Conservation (phyloP, 2,113 vertebrate species). For the Alosa alosa region DNA sequence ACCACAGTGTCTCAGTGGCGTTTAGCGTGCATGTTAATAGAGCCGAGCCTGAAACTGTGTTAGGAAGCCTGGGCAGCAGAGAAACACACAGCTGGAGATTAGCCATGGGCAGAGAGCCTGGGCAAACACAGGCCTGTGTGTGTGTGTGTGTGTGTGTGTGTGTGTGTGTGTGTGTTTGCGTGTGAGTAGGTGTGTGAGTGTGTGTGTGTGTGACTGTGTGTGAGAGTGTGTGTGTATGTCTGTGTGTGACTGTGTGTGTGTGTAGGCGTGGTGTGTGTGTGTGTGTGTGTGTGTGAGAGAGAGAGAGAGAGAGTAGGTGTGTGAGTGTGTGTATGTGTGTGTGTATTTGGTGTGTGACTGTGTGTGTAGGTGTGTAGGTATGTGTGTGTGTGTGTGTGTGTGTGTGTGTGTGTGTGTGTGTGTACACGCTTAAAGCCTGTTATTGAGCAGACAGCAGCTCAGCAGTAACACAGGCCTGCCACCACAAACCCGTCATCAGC, state of each 20-base stretch:
- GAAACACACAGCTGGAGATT: neutral
- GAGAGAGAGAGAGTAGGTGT: too few relatives aligned
- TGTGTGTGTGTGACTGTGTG: too few relatives aligned
- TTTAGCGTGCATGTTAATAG: neutral
- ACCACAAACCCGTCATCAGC: too few relatives aligned
- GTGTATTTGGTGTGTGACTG: too few relatives aligned
- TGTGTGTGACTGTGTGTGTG: too few relatives aligned
- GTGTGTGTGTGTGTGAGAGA: too few relatives aligned
- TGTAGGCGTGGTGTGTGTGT: too few relatives aligned
- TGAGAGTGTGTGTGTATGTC: too few relatives aligned
- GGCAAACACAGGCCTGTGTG: neutral
- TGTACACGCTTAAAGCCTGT: neutral
- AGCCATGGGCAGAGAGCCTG: neutral
- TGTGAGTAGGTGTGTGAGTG: too few relatives aligned
- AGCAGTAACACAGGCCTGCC: neutral
- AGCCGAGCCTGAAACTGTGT: neutral
- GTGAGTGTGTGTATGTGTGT: too few relatives aligned
- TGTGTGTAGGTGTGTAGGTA: too few relatives aligned
- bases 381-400: neutral
- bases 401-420: neutral
- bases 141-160: neutral
- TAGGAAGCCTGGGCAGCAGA: neutral
- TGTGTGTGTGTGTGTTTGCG: too few relatives aligned
- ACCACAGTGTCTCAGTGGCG: neutral
- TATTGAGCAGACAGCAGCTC: neutral